These are phyloP conservation scores for Aldabrachelys gigantea DNA, from an alignment of 2,113 vertebrate genomes.

Conservation along the genomic window DNA sequence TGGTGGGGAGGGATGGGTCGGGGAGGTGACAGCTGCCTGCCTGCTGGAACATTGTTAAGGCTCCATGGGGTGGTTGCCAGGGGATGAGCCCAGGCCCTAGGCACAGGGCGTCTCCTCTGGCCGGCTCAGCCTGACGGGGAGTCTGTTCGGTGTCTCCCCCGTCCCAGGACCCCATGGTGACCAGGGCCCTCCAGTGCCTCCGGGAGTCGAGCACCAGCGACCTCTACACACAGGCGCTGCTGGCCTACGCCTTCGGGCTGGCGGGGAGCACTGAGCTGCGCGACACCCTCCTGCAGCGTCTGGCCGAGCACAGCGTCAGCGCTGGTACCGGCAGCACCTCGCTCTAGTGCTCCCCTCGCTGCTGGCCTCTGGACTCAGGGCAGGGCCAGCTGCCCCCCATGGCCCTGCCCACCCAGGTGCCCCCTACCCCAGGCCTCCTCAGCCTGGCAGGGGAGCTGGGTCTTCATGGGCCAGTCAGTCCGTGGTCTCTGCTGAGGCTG, in stretches of 20 bases:
- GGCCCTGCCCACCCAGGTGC: background rate
- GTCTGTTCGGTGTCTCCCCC: accelerated
- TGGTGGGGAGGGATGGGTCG: no score
- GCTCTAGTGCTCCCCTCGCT: background rate
- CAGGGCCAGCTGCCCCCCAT: accelerated
- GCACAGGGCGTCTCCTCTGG: no score
- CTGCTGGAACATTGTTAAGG: no score
- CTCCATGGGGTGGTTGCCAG: no score
- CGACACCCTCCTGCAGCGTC: background rate
- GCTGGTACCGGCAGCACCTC: background rate
- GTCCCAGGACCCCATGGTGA: background rate
- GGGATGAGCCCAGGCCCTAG: background rate
- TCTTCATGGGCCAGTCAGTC: accelerated
- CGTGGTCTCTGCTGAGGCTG: background rate
- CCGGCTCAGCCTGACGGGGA: background rate
- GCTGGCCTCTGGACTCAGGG: accelerated
- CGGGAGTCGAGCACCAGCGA: accelerated
- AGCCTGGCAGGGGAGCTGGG: background rate
- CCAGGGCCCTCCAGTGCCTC: slow-evolving; percentile 51
- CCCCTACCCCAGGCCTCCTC: accelerated
- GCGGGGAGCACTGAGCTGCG: background rate
- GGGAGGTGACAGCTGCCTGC: no score
- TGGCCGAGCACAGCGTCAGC: background rate
- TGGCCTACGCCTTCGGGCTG: slow-evolving; percentile 40
- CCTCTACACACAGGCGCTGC: background rate